Evolutionary conservation across 2,888 invertebrate species (phyloP), one percentile per base, ranked within the genome.

Genomic region (Heliconius cydno): DNA sequence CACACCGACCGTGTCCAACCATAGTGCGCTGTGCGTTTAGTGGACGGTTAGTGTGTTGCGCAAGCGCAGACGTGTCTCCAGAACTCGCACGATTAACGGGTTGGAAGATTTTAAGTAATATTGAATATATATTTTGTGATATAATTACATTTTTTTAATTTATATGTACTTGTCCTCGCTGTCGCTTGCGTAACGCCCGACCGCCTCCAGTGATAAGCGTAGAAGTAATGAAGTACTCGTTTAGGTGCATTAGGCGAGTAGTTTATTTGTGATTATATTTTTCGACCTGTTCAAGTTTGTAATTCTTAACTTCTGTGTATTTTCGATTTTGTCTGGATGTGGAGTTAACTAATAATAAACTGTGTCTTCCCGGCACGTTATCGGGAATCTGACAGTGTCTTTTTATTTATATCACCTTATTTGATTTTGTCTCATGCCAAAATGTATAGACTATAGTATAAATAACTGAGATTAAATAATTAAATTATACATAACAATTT

Each of bases 1-100:
- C 97, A 97, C 97, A 97, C 97, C 97, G 97, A 96, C 95, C 89
- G 73, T 88, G 86, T 84, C 90, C 92, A 87, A 88, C 91, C 92
- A 92, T 91, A 90, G 92, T 92, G 90, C 92, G 91, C 92, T 91
- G 90, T 92, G 92, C 94, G 93, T 93, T 93, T 93, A 87, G 87
- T 13, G 57, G 72, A 38, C 63, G 10, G 73, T 41, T 65, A 13
- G 41, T n/a, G 75, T 12, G 28, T 75, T 66, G 46, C 65, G 75
- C 65, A 46, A 75, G 22, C 75, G 34, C 72, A 52, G 22, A 9
- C 19, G 15, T 34, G 1, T 38, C 71, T 46, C 25, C 2, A 60
- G 5, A 71, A 46, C 28, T 15, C 71, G 52, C 0, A 25, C 22
- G 46, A 52, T 28, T 28, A 28, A 22, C 46, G 71, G 10, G 46